Percentiles rank a stretch among this genome's conserved stretches.
phyloP scores from a whole-genome alignment of 2,113 vertebrate species.

The Perca schrenkii region DNA sequence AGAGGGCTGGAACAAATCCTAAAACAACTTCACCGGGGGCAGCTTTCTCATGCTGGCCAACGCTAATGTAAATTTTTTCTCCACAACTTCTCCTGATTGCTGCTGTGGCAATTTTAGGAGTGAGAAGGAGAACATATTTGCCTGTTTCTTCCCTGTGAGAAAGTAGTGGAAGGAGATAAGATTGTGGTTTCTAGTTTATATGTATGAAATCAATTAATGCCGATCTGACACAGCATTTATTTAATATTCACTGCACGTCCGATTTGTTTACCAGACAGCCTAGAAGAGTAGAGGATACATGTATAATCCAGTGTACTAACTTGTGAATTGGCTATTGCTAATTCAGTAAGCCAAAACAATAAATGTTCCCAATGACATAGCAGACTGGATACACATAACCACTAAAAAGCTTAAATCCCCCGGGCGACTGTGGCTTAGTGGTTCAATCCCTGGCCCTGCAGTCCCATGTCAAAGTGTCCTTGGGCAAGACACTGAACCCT shows the following conservation, averaged over 20 bases:
- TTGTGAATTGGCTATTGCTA: constrained; percentile 27
- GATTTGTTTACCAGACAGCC: constrained; percentile 15
- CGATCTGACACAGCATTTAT: background rate
- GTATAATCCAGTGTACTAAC: constrained; percentile 34
- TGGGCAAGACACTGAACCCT: too few species aligned
- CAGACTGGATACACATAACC: background rate
- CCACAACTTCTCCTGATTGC: constrained; percentile 9
- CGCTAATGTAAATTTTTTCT: constrained; percentile 16
- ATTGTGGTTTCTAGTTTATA: too few species aligned
- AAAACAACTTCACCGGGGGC: constrained; percentile 52
- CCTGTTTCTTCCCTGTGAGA: background rate
- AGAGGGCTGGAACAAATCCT: constrained; percentile 58
- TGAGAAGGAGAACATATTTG: constrained; percentile 13
- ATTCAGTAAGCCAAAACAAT: constrained; percentile 37
- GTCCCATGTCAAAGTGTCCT: too few species aligned
- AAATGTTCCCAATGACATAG: constrained; percentile 8
- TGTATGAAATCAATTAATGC: background rate
- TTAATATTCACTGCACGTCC: constrained; percentile 23
- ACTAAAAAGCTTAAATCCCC: constrained; percentile 8
- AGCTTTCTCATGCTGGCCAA: constrained; percentile 6
- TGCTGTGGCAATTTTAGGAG: constrained; percentile 30
- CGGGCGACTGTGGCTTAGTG: too few species aligned
- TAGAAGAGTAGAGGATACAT: background rate
- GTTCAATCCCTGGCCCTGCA: too few species aligned
- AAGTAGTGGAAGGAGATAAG: background rate